Evolutionary conservation across 2,888 invertebrate genomes (phyloP), one percentile per base, ranked within the genome.

Genomic region (Sphecodes monilicornis): DNA sequence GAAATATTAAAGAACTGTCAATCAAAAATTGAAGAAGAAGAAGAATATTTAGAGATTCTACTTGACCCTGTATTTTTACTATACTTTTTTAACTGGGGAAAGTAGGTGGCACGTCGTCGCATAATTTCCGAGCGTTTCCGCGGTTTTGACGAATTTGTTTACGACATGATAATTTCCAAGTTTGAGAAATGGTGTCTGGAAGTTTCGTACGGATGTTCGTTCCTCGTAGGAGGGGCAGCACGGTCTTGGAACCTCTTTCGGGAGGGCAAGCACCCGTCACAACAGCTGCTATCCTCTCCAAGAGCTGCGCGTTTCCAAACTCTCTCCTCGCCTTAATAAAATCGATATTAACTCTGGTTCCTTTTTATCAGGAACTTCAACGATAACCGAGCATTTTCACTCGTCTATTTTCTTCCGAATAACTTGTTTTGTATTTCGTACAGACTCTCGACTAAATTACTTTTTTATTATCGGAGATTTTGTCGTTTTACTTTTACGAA

Each of bases 201-300:
- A 79, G 79, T 70, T 70, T 76, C 71, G 66, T 26, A 13, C 41
- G 13, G 57, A 22, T 6, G 70, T 36, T 74, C 69, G n/a, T 54
- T 36, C 36, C 57, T 10, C 75, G 29, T 10, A 50, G 79, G 36
- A 29, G 26, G 69, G 69, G 68, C 76, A 60, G 39, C 76, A 32
- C 71, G 43, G 54, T 60, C 76, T 76, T 66, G 68, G 77, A 68
- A 81, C 76, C 76, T 80, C 70, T 60, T 76, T 69, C 36, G 50
- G n/a, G 76, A 81, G 83, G 78, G 78, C 80, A 46, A 76, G 75
- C 80, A 86, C 77, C 86, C 83, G 84, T 80, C 80, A 75, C 83
- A 77, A 81, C 87, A 87, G 87, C 87, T 87, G 87, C 76, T 76
- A 41, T 41, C 26, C 74, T 26, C 36, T 32, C 36, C 22, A 5